Conservation (phyloP, 2,113 vertebrate genomes). For the Ptilonorhynchus violaceus region DNA sequence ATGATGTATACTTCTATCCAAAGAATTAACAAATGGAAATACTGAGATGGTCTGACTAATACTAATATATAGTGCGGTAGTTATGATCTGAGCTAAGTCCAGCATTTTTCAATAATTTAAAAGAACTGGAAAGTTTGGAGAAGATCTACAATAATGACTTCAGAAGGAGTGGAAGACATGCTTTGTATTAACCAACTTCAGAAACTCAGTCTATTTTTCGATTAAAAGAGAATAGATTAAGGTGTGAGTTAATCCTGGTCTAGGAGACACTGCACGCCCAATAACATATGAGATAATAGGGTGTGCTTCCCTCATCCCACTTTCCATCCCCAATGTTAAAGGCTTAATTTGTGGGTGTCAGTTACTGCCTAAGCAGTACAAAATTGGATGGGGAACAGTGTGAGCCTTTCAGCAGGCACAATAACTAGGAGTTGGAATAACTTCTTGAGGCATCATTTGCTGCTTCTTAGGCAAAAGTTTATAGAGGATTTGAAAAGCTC, state of each 20-base stretch:
- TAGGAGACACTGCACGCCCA: background rate
- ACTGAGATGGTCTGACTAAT: background rate
- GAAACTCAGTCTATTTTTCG: background rate
- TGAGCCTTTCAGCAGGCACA: background rate
- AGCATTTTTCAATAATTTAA: background rate
- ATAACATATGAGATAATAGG: background rate
- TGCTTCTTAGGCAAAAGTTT: background rate
- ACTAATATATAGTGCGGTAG: background rate
- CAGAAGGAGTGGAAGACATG: background rate
- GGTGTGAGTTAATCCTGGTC: background rate
- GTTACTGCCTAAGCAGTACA: background rate
- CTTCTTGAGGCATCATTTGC: background rate
- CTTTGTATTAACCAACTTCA: background rate
- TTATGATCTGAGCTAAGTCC: background rate
- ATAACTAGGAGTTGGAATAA: background rate
- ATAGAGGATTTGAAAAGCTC: background rate
- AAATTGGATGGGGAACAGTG: background rate
- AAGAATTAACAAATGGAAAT: background rate
- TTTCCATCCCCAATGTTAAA: background rate
- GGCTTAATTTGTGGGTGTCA: background rate
- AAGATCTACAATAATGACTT: background rate
- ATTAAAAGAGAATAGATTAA: background rate
- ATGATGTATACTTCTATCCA: background rate
- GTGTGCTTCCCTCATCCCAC: background rate
- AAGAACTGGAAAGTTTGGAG: background rate